Evolutionary conservation across 2,888 invertebrate species (phyloP), one percentile per base, ranked within the genome.

Genomic region (Charanyca ferruginea): DNA sequence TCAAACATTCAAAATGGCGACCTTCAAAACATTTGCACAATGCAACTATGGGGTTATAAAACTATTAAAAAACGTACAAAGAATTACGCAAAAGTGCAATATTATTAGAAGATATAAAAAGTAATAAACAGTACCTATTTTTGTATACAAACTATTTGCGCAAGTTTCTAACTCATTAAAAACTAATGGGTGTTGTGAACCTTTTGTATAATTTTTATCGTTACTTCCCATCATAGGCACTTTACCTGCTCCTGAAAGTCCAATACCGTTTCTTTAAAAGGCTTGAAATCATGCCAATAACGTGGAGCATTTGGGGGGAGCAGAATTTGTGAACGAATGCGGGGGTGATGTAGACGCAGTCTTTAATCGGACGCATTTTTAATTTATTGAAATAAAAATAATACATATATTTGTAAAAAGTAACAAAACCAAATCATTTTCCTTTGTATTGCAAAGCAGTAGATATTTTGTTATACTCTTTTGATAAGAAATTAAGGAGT

Each of bases 1-100:
- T 83, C 61, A 73, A 79, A 76, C 75, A 65, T 75, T 55, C 65
- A 82, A 83, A 78, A 81, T 79, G 49, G 66, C 68, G 59, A 59
- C 75, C 65, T 79, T 83, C 58, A 73, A 81, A 82, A 77, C 66
- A 74, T 84, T 86, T 85, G 87, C 85, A 83, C 88, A 88, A 88
- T 83, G 55, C 65, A 41, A 55, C 77, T 66, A 77, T 64, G 51
- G 75, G 76, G 82, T 81, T 79, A 83, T 86, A 84, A 87, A 88
- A 73, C 77, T 67, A 85, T 86, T 81, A 67, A 80, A 81, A 83
- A 80, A 78, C 44, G 8, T 13, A 60, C 20, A 62, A 78, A 80
- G 75, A 74, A 80, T 81, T 63, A 79, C 67, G 77, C 73, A 66
- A 82, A 73, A 81, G 41, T 55, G 59, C 53, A 70, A 70, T 60